A percentile compares a stretch with the other conserved stretches of the same genome.
phyloP scores from a whole-genome alignment of 2,797 vertebrate species.

The Spinus pinus region DNA sequence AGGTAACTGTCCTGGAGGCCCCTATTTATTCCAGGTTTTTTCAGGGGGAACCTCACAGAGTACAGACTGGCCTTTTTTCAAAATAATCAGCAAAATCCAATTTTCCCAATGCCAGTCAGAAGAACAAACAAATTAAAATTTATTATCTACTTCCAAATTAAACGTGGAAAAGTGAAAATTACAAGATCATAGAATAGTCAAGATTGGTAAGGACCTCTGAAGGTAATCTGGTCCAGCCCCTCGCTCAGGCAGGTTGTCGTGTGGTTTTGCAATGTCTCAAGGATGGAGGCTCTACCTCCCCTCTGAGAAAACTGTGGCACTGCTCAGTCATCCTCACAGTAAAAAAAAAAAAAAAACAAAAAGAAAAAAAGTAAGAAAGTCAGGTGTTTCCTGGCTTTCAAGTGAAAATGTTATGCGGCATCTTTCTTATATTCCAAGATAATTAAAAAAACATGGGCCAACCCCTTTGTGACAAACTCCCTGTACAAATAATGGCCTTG shows the following conservation, averaged over 20 bases:
- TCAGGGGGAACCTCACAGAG: background rate
- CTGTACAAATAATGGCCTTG: background rate
- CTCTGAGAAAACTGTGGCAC: background rate
- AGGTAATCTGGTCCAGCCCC: background rate
- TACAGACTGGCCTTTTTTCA: background rate
- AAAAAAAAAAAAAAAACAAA: background rate
- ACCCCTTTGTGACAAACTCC: background rate
- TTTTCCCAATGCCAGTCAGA: background rate
- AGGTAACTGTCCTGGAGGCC: background rate
- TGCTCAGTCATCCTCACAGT: background rate
- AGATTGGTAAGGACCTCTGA: background rate
- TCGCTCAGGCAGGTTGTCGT: background rate
- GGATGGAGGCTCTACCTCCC: background rate
- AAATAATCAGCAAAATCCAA: background rate
- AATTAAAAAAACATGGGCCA: background rate
- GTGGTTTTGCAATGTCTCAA: background rate
- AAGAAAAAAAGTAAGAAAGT: background rate
- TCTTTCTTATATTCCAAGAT: background rate
- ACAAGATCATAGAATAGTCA: background rate
- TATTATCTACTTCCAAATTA: background rate
- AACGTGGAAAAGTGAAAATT: background rate
- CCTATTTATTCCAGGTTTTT: background rate
- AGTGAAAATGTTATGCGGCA: background rate
- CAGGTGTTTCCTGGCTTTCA: background rate
- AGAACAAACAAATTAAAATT: background rate